A percentile compares a stretch with the other conserved stretches of the same genome.
Evolutionary conservation across 2,888 invertebrate genomes (phyloP).

Genomic region (Cryptocephalus primarius): DNA sequence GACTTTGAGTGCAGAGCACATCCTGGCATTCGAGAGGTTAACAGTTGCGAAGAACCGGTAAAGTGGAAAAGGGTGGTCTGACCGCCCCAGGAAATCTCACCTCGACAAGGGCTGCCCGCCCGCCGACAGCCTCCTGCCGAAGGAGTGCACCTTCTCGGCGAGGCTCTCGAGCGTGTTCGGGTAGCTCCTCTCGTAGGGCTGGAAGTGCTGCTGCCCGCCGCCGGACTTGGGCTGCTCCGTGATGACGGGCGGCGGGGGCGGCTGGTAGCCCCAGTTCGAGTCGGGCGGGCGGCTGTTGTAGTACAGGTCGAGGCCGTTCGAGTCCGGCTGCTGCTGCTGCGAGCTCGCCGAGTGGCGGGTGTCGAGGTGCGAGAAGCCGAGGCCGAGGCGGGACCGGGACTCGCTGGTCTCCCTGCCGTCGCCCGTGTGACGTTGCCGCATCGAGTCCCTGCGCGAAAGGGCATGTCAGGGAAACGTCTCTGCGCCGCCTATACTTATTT

Average conservation of each 20-base stretch:
- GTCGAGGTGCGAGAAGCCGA: constrained; percentile 53
- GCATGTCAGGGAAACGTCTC: too few species aligned
- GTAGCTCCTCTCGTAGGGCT: constrained; percentile 76
- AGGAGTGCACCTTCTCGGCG: constrained; percentile 86
- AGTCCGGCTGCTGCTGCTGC: constrained; percentile 40
- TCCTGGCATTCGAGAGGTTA: too few species aligned
- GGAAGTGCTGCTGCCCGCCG: constrained; percentile 58
- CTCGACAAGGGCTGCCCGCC: constrained; percentile 42
- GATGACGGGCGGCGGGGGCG: constrained; percentile 80
- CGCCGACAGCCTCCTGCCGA: constrained; percentile 59
- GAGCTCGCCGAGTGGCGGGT: constrained; percentile 31
- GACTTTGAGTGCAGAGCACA: too few species aligned
- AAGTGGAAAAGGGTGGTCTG: too few species aligned
- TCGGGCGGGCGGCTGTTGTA: constrained; percentile 54
- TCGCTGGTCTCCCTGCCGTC: constrained; percentile 72
- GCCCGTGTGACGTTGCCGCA: constrained; percentile 49
- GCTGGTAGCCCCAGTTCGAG: constrained; percentile 58
- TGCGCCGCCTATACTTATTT: too few species aligned
- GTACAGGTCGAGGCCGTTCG: constrained; percentile 64
- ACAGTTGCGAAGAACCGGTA: too few species aligned
- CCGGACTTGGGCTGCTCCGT: constrained; percentile 83
- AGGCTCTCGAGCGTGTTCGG: constrained; percentile 84
- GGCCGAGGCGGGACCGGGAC: constrained; percentile 62
- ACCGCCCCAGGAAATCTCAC: too few species aligned
- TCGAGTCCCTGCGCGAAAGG: constrained; percentile 28